These are phyloP conservation scores for Phrynocephalus versicolor DNA, from an alignment of 2,113 vertebrate species.

Conservation along the genomic window DNA sequence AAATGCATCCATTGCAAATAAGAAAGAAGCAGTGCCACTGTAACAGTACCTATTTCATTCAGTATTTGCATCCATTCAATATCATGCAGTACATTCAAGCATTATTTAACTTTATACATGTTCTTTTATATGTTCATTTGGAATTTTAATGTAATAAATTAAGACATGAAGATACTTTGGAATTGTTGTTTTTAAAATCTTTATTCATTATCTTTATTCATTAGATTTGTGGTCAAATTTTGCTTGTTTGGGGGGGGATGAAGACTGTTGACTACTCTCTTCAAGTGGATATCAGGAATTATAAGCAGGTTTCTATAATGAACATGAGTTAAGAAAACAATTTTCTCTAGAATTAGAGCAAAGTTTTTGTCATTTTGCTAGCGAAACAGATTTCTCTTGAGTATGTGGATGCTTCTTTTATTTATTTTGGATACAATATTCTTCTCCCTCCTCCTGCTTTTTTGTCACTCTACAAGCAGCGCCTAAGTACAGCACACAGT, in stretches of 20 bases:
- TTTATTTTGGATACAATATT: neutral
- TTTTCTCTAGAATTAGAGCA: neutral
- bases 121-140: neutral
- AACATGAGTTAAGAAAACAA: neutral
- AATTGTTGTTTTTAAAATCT: neutral
- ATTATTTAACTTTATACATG: slow-evolving; percentile 13
- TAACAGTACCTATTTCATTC: slow-evolving; percentile 37
- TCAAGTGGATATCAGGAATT: no score
- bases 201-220: neutral
- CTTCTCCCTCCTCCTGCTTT: neutral
- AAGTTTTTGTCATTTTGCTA: neutral
- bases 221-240: no score
- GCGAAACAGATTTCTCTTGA: neutral
- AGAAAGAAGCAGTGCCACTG: slow-evolving; percentile 28
- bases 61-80: slow-evolving; percentile 10
- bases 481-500: neutral
- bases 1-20: slow-evolving; percentile 41
- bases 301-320: neutral
- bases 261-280: neutral
- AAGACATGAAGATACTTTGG: neutral
- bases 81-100: slow-evolving; percentile 14
- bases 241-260: no score
- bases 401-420: neutral
- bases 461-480: neutral
- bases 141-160: slow-evolving; percentile 21